Conservation (phyloP, 64 coral and sea anemone genomes). For the Cladopsammia gracilis region DNA sequence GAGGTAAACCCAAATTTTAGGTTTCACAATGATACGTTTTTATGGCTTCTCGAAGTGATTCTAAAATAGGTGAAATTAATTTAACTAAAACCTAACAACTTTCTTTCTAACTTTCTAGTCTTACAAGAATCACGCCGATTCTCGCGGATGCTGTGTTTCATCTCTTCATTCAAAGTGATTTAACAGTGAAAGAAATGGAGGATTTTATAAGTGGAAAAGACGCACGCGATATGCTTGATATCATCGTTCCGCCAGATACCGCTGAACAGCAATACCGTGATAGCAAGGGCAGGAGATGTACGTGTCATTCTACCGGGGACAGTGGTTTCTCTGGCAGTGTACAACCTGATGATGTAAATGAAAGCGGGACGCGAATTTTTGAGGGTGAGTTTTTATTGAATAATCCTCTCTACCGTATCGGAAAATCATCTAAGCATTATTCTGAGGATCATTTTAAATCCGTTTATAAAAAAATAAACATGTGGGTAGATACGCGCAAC, state of each 20-base stretch:
- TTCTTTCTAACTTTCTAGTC: too few species aligned
- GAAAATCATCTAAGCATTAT: not conserved
- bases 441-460: not conserved
- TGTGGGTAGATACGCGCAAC: too few species aligned
- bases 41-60: too few species aligned
- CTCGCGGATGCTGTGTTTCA: constrained; percentile 77
- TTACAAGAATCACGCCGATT: constrained; percentile 47
- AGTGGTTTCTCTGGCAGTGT: constrained; percentile 54
- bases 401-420: not conserved
- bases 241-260: constrained; percentile 32
- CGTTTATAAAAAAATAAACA: too few species aligned
- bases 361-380: not conserved
- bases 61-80: too few species aligned
- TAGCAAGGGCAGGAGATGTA: constrained; percentile 18
- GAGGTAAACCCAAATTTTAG: too few species aligned
- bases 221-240: constrained; percentile 49
- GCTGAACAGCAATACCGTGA: constrained; percentile 2
- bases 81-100: too few species aligned
- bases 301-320: constrained; percentile 31
- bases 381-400: not conserved
- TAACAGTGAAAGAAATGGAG: constrained; percentile 77
- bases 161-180: constrained; percentile 87
- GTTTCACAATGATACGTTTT: too few species aligned
- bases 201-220: constrained; percentile 66
- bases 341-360: not conserved